A percentile compares a stretch with the other conserved stretches of the same genome.
Conservation (phyloP, 2,888 invertebrate species). For the Aradus depressus region DNA sequence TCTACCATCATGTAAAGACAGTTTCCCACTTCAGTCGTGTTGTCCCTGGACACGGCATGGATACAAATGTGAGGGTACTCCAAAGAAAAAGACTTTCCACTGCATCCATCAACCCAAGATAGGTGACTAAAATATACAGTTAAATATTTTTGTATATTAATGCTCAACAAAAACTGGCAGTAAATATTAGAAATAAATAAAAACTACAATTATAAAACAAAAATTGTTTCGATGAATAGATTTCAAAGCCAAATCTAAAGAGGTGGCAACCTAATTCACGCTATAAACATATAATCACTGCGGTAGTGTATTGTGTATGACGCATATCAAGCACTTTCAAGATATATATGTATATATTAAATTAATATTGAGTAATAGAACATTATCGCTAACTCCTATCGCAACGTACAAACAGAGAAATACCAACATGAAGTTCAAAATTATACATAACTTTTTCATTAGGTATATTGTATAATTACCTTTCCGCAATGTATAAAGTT, state of each 20-base stretch:
- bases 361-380: no score
- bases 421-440: not conserved
- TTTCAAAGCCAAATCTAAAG: no score
- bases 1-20: slow-evolving; percentile 65
- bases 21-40: slow-evolving; percentile 49
- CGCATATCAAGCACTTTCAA: no score
- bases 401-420: no score
- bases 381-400: no score
- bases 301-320: no score
- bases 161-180: not conserved
- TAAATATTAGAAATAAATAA: no score
- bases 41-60: slow-evolving; percentile 63
- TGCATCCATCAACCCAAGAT: slow-evolving; percentile 46
- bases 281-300: no score
- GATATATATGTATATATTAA: no score
- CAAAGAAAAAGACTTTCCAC: slow-evolving; percentile 53
- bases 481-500: slow-evolving; percentile 25
- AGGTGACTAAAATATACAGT: slow-evolving; percentile 39
- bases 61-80: slow-evolving; percentile 62
- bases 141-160: not conserved
- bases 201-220: not conserved
- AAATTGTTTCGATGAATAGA: no score
- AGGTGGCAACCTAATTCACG: no score
- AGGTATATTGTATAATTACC: slow-evolving; percentile 12
- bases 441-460: not conserved